phyloP scores from a whole-genome alignment of 2,797 vertebrate species.

The Ispidina lecontei region DNA sequence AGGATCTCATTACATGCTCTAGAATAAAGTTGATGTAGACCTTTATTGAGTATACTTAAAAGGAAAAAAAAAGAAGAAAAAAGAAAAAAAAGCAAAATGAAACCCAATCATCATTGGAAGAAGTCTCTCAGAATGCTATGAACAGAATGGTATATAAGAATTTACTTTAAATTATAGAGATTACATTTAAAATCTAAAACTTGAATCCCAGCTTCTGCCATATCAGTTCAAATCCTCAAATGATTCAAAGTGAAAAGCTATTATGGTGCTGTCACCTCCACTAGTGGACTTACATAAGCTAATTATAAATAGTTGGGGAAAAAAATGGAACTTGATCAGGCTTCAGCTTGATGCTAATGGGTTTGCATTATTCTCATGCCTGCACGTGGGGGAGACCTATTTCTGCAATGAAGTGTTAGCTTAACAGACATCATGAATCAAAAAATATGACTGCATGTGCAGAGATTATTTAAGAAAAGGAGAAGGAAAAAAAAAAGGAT shows the following conservation, averaged over 20 bases:
- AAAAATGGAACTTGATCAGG: neutral
- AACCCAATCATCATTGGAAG: neutral
- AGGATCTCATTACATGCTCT: neutral
- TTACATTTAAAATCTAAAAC: neutral
- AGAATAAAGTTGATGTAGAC: neutral
- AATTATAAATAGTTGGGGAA: neutral
- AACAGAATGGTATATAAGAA: neutral
- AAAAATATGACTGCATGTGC: neutral
- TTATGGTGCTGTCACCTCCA: neutral
- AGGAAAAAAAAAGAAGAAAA: neutral
- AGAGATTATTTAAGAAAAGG: neutral
- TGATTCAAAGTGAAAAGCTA: neutral
- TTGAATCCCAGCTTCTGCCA: neutral
- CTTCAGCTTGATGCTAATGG: neutral
- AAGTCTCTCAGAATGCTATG: neutral
- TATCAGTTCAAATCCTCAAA: neutral
- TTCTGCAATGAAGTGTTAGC: neutral
- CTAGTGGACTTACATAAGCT: neutral
- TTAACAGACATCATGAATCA: neutral
- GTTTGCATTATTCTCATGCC: neutral
- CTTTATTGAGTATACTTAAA: neutral
- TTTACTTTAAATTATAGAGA: neutral
- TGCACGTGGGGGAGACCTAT: fast-evolving
- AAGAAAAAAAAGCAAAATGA: neutral
- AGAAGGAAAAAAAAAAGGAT: neutral